These are phyloP conservation scores for Lochmaea crataegi DNA, from an alignment of 2,888 invertebrate genomes.

Conservation along the genomic window DNA sequence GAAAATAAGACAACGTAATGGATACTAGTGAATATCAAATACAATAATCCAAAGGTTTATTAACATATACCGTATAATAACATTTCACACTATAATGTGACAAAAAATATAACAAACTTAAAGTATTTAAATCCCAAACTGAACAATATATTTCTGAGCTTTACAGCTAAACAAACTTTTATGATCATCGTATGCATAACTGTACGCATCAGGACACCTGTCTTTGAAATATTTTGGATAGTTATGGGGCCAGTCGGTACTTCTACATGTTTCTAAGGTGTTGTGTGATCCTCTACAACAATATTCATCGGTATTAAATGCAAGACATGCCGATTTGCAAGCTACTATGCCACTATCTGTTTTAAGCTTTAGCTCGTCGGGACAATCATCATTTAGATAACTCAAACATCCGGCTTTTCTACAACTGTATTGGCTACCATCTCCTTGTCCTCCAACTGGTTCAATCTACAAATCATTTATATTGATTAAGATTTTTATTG, in stretches of 20 bases:
- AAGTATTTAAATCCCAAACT: slow-evolving; percentile 51
- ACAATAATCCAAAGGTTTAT: too few relatives aligned
- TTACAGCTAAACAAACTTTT: slow-evolving; percentile 66
- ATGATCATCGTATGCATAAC: slow-evolving; percentile 68
- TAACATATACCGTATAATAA: too few relatives aligned
- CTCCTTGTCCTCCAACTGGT: slow-evolving; percentile 53
- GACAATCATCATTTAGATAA: slow-evolving; percentile 62
- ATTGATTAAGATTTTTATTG: too few relatives aligned
- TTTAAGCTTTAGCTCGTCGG: slow-evolving; percentile 56
- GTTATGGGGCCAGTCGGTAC: slow-evolving; percentile 56
- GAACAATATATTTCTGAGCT: slow-evolving; percentile 56
- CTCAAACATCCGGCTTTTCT: slow-evolving; percentile 57
- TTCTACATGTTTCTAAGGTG: slow-evolving; percentile 63
- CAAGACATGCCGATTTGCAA: slow-evolving; percentile 66
- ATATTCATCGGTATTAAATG: slow-evolving; percentile 65
- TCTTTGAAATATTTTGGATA: slow-evolving; percentile 65
- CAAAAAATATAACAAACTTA: neutral
- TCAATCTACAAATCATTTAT: slow-evolving; percentile 51
- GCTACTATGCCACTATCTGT: slow-evolving; percentile 57
- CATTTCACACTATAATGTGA: too few relatives aligned
- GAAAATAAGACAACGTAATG: too few relatives aligned
- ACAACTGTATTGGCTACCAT: slow-evolving; percentile 61
- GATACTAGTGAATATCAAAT: too few relatives aligned
- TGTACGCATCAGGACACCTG: slow-evolving; percentile 68
- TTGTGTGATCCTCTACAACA: slow-evolving; percentile 65